A percentile compares a stretch with the other conserved stretches of the same genome.
phyloP scores from a whole-genome alignment of 2,113 vertebrate genomes.

The Nannospalax galili region DNA sequence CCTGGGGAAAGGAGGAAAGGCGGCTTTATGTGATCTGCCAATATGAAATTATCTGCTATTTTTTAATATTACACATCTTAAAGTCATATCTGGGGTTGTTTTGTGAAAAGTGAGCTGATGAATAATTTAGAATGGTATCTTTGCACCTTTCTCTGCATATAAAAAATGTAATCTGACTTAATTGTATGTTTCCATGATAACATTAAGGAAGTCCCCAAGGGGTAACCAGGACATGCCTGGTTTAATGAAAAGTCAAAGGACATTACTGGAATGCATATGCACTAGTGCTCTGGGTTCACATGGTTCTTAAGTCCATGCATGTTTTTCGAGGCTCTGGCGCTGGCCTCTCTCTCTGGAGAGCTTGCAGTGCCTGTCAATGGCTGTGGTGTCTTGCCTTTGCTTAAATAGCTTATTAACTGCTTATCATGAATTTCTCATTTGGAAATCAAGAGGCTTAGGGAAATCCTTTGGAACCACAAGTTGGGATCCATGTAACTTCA shows the following conservation, averaged over 20 bases:
- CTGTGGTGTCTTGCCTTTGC: slow-evolving; percentile 30
- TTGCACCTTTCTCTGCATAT: slow-evolving; percentile 77
- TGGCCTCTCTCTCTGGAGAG: slow-evolving; percentile 64
- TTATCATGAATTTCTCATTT: slow-evolving; percentile 73
- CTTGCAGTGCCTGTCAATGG: not conserved
- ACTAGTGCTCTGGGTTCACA: not conserved
- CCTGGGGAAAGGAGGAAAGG: slow-evolving; percentile 74
- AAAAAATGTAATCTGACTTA: slow-evolving; percentile 86
- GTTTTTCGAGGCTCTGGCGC: slow-evolving; percentile 57
- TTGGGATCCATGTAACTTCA: slow-evolving; percentile 68
- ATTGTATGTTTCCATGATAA: slow-evolving; percentile 85
- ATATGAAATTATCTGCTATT: slow-evolving; percentile 83
- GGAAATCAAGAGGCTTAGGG: slow-evolving; percentile 71
- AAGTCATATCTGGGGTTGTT: slow-evolving; percentile 77
- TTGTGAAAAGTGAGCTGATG: slow-evolving; percentile 81
- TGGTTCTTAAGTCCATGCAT: slow-evolving; percentile 45
- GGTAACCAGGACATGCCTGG: slow-evolving; percentile 73
- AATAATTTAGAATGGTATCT: slow-evolving; percentile 86
- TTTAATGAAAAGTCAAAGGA: slow-evolving; percentile 84
- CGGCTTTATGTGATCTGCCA: slow-evolving; percentile 83
- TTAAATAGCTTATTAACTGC: slow-evolving; percentile 77
- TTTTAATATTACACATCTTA: slow-evolving; percentile 80
- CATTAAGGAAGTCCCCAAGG: slow-evolving; percentile 82
- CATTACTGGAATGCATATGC: slow-evolving; percentile 80
- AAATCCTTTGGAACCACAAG: slow-evolving; percentile 77